Evolutionary conservation across 2,888 invertebrate species (phyloP).

Genomic region (Diabrotica balteata): DNA sequence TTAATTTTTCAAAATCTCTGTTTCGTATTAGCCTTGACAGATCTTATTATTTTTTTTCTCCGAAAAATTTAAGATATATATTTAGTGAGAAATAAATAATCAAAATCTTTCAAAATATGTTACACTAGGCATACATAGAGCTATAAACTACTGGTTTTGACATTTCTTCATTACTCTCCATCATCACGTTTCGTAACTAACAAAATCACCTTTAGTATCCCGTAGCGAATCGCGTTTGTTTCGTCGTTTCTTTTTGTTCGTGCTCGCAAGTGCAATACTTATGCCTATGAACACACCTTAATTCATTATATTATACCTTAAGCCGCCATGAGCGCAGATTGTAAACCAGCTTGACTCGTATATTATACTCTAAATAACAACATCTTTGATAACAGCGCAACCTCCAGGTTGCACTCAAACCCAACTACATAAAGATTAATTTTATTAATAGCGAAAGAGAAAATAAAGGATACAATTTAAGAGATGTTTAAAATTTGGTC

Average conservation of each 20-base stretch:
- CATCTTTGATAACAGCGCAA: constrained; percentile 23
- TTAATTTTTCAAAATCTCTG: too few species aligned
- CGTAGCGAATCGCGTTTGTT: constrained; percentile 33
- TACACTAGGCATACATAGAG: neutral
- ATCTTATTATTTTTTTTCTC: too few species aligned
- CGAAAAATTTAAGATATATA: too few species aligned
- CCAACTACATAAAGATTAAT: too few species aligned
- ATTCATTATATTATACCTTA: constrained; percentile 15
- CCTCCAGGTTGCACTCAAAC: neutral
- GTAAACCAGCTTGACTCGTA: constrained; percentile 27
- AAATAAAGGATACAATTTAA: too few species aligned
- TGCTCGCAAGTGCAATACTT: constrained; percentile 5
- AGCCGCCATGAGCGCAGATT: neutral
- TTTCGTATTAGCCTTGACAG: too few species aligned
- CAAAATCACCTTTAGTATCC: constrained; percentile 21
- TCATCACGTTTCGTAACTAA: constrained; percentile 16
- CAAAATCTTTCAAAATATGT: too few species aligned
- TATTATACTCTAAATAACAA: constrained; percentile 28
- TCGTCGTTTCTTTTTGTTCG: constrained; percentile 8
- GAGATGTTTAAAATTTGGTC: too few species aligned
- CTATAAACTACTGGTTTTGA: constrained; percentile 12
- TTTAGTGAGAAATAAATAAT: too few species aligned
- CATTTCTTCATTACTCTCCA: constrained; percentile 11
- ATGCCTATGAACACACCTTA: constrained; percentile 18
- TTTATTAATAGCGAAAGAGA: too few species aligned